Evolutionary conservation across 2,113 vertebrate genomes (phyloP).

Genomic region (Todiramphus chloris): DNA sequence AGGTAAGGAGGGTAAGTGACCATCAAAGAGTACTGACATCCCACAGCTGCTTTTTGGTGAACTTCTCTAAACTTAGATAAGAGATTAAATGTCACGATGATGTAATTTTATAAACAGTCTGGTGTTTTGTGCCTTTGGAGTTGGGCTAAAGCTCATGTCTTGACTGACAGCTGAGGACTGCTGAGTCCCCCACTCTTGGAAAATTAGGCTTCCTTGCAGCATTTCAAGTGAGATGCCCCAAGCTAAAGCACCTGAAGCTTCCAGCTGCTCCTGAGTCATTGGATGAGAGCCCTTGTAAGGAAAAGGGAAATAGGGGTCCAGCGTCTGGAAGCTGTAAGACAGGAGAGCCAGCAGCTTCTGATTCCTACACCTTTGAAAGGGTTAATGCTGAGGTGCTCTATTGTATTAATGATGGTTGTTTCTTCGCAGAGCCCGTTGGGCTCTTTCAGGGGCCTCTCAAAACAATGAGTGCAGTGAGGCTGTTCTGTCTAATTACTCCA

Average conservation of each 20-base stretch:
- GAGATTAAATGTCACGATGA: not conserved
- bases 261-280: not conserved
- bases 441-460: slow-evolving; percentile 74
- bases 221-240: not conserved
- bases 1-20: accelerated
- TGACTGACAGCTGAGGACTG: not conserved
- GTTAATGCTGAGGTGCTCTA: slow-evolving; percentile 67
- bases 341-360: not conserved
- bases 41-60: not conserved
- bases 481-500: slow-evolving; percentile 83
- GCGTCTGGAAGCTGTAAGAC: accelerated
- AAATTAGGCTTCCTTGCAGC: not conserved
- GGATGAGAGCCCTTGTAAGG: not conserved
- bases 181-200: not conserved
- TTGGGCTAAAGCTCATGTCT: accelerated
- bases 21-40: not conserved
- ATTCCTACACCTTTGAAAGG: slow-evolving; percentile 30
- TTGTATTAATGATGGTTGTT: slow-evolving; percentile 71
- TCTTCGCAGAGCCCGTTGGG: slow-evolving; percentile 63
- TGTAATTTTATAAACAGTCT: not conserved
- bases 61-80: not conserved
- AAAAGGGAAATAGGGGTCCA: not conserved
- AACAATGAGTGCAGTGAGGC: slow-evolving; percentile 79
- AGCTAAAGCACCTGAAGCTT: not conserved
- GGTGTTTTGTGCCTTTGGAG: not conserved